Conservation (phyloP, 53 echinoderm and acorn worm species). For the Patiria pectinifera region DNA sequence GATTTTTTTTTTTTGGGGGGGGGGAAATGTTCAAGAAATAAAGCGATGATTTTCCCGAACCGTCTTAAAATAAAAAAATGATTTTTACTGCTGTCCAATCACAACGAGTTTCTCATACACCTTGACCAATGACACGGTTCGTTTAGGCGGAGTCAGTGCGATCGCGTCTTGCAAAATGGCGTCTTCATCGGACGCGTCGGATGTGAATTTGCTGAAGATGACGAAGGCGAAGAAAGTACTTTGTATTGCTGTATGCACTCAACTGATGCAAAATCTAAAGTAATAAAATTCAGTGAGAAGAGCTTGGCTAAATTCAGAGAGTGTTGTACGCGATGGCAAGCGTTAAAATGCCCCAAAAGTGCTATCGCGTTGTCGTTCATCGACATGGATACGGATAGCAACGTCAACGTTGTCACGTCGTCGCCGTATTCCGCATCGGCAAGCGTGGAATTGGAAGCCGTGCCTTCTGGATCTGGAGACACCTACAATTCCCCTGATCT, state of each 20-base stretch:
- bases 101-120: not conserved
- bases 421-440: no score
- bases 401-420: no score
- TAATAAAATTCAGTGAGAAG: conserved; percentile 4
- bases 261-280: not conserved
- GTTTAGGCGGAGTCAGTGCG: not conserved
- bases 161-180: not conserved
- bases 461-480: no score
- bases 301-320: not conserved
- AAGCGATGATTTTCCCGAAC: not conserved
- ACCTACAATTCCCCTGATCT: no score
- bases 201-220: not conserved
- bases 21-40: not conserved
- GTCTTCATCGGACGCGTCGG: not conserved
- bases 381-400: no score
- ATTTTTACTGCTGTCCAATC: not conserved
- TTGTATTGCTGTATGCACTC: not conserved
- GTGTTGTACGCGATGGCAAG: not conserved
- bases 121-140: not conserved
- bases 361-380: conserved; percentile 4
- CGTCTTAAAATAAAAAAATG: not conserved
- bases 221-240: no score
- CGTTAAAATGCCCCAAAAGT: not conserved
- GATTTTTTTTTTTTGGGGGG: not conserved
- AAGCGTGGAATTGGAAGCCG: no score